Evolutionary conservation across 2,888 invertebrate genomes (phyloP).

Genomic region (Colletes collaris): DNA sequence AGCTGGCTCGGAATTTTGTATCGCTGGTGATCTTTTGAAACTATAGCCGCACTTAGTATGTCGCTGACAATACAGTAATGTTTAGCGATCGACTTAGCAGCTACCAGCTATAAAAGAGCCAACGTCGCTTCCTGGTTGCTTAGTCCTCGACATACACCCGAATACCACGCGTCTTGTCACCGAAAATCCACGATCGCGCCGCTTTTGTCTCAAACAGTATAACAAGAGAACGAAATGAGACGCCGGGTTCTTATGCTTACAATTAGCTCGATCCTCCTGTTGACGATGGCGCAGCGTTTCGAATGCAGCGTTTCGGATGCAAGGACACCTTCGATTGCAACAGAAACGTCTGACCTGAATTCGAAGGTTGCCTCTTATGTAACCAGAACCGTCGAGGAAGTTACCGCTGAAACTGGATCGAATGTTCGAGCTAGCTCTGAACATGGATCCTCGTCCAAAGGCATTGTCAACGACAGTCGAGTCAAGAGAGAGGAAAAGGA

Average conservation of each 20-base stretch:
- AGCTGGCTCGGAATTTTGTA: slow-evolving; percentile 1
- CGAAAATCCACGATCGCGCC: not conserved
- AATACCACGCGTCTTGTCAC: not conserved
- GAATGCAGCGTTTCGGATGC: slow-evolving; percentile 6
- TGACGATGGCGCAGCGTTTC: no score
- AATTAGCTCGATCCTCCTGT: not conserved
- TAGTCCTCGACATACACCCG: slow-evolving; percentile 39
- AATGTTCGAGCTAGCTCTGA: not conserved
- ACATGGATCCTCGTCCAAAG: not conserved
- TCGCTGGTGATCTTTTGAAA: slow-evolving; percentile 13
- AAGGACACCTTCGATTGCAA: not conserved
- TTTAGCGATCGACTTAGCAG: slow-evolving; percentile 63
- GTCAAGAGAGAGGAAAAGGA: no score
- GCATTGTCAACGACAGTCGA: no score
- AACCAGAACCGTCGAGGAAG: not conserved
- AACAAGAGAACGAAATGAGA: slow-evolving; percentile 8
- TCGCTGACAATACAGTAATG: slow-evolving; percentile 48
- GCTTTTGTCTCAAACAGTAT: not conserved
- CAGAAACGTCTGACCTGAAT: not conserved
- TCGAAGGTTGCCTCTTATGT: no score
- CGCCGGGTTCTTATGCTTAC: not conserved
- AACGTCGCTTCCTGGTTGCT: slow-evolving; percentile 26
- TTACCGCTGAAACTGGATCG: no score
- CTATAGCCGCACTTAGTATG: slow-evolving; percentile 49
- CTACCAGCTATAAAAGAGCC: slow-evolving; percentile 57